These are phyloP conservation scores for Ormia ochracea DNA, from an alignment of 2,888 invertebrate genomes.

Conservation along the genomic window DNA sequence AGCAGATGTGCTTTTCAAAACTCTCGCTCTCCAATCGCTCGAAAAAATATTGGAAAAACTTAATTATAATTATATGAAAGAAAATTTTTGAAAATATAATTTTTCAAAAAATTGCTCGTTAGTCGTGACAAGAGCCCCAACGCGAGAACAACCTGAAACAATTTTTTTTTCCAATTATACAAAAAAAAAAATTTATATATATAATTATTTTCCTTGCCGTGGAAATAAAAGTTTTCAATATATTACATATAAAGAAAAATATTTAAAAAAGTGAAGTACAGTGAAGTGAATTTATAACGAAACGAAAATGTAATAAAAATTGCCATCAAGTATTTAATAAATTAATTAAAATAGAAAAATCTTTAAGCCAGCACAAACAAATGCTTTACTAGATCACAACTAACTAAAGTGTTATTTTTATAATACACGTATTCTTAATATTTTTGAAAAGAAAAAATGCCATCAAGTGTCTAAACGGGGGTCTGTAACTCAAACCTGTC, in stretches of 20 bases:
- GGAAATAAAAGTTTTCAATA: not conserved
- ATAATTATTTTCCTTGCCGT: too few relatives aligned
- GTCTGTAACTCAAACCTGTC: not conserved
- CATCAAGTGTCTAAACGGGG: too few relatives aligned
- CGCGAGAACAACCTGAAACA: slow-evolving; percentile 64
- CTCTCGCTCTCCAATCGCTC: slow-evolving; percentile 39
- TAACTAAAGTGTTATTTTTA: not conserved
- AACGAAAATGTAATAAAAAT: slow-evolving; percentile 40
- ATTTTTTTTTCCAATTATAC: slow-evolving; percentile 2
- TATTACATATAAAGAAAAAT: not conserved
- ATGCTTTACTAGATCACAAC: not conserved
- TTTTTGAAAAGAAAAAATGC: not conserved
- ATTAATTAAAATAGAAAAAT: not conserved
- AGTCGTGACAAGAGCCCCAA: slow-evolving; percentile 71
- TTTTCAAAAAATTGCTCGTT: slow-evolving; percentile 45
- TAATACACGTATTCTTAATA: not conserved
- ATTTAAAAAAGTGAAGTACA: not conserved
- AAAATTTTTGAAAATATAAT: slow-evolving; percentile 56
- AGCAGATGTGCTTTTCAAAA: slow-evolving; percentile 41
- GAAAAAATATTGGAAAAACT: slow-evolving; percentile 35
- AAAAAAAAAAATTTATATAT: not conserved
- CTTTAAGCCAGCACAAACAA: not conserved
- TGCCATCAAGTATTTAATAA: not conserved
- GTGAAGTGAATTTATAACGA: not conserved
- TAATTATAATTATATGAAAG: not conserved